Conservation (phyloP, 2,888 invertebrate genomes). For the Phaonia tiefii region DNA sequence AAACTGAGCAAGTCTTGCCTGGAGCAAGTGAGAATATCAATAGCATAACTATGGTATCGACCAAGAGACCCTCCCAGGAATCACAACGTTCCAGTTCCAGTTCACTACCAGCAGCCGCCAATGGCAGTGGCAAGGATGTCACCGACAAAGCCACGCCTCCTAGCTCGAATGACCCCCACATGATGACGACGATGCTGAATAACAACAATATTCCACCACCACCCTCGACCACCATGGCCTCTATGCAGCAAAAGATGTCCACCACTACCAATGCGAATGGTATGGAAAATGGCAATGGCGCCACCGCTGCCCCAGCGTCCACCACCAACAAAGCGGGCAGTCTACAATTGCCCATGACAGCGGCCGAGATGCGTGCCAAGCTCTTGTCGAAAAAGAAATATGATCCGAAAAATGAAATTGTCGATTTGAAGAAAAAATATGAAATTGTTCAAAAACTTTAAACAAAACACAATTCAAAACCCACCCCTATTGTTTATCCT, state of each 20-base stretch:
- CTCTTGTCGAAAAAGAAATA: constrained; percentile 92
- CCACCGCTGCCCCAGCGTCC: constrained; percentile 8
- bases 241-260: constrained; percentile 64
- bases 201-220: constrained; percentile 69
- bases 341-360: constrained; percentile 93
- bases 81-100: constrained; percentile 32
- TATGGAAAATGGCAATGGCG: constrained; percentile 38
- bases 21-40: constrained; percentile 75
- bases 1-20: constrained; percentile 74
- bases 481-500: neutral
- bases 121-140: constrained; percentile 65
- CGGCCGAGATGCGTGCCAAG: constrained; percentile 94
- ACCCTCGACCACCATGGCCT: constrained; percentile 55
- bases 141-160: constrained; percentile 57
- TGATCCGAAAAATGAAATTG: constrained; percentile 93
- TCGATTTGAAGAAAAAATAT: constrained; percentile 95
- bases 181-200: constrained; percentile 57
- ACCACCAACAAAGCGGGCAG: constrained; percentile 73
- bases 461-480: constrained; percentile 64
- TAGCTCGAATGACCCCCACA: constrained; percentile 31
- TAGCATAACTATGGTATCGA: constrained; percentile 75
- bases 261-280: constrained; percentile 53
- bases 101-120: constrained; percentile 57
- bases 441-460: constrained; percentile 96
- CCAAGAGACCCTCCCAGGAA: constrained; percentile 72